Base-by-base conservation (phyloP, 2,888 invertebrate species). In the Meiosimyza decipiens region DNA sequence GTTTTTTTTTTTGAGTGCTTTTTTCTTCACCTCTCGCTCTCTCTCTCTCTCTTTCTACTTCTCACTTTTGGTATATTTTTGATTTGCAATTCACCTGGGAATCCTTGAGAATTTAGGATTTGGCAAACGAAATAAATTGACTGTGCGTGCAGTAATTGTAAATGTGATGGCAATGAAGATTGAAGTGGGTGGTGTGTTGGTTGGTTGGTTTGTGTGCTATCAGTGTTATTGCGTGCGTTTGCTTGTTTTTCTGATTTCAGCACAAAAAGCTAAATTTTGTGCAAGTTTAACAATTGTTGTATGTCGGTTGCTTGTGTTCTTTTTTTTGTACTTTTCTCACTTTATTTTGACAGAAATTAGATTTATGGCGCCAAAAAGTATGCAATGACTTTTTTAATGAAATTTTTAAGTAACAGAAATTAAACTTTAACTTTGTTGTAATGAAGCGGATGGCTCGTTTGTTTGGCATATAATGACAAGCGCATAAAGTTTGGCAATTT, bases 51-150 rank as follows among this genome's bases (percentile, higher is more conserved):
- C 60, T 66, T 73, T 63, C 4, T 50, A 22, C 62, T 40, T 18
- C 18, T 49, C 11, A 18, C 71, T 71, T 73, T 74, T 77, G 80
- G 77, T 80, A 81, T 81, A 80, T 82, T 84, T 84, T 84, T 84
- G 84, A 84, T 84, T 84, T 84, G 84, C 82, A 79, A 84, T 84
- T 83, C 84, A 84, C 84, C 84, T 84, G 84, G 84, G 84, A 84
- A 76, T 78, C 54, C 47, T 52, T 18, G 70, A 54, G 63, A 63
- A 63, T 52, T 62, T 47, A 63, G 62, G 70, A 68, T 70, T 70
- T 63, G 70, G 78, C 78, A 79, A 78, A 79, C 77, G 78, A 83
- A 83, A 84, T 84, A 84, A 84, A 84, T 84, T 84, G 84, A 82
- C 80, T 83, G 84, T 84, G 84, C 84, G 84, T 84, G 84, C 83